Conservation (phyloP, 2,888 invertebrate genomes). For the Chamaedrilus cognettii region DNA sequence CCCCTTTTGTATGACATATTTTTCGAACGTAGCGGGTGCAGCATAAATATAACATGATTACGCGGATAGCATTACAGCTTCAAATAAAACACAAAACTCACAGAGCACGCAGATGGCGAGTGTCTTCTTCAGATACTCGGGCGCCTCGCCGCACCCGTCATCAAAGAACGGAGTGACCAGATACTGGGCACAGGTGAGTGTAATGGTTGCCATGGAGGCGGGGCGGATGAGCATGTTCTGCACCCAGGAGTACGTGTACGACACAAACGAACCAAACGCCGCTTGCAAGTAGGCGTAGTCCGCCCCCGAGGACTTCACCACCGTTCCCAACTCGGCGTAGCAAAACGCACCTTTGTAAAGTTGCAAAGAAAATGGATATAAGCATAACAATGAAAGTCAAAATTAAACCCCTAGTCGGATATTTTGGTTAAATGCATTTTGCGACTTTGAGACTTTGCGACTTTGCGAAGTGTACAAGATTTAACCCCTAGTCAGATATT, state of each 20-base stretch:
- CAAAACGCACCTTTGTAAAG: constrained; percentile 24
- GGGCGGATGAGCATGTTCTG: constrained; percentile 52
- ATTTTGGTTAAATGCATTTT: no score
- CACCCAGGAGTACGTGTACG: constrained; percentile 72
- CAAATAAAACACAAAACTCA: constrained; percentile 18
- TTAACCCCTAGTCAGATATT: no score
- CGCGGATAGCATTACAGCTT: not conserved
- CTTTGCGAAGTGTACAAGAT: no score
- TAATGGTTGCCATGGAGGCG: constrained; percentile 58
- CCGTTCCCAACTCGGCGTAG: constrained; percentile 74
- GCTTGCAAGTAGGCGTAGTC: constrained; percentile 79
- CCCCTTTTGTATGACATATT: no score
- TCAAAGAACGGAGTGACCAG: constrained; percentile 47
- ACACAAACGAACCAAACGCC: constrained; percentile 60
- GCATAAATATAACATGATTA: no score
- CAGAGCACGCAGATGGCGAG: constrained; percentile 62
- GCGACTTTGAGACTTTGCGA: no score
- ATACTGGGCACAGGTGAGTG: constrained; percentile 60
- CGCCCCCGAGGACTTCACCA: constrained; percentile 76
- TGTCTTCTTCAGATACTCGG: constrained; percentile 26
- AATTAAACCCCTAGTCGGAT: no score
- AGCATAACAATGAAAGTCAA: no score
- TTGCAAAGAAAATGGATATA: no score
- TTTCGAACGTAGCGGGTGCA: no score
- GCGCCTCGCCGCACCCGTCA: constrained; percentile 36